Evolutionary conservation across 2,113 vertebrate genomes (phyloP).

Genomic region (Vulpes lagopus): DNA sequence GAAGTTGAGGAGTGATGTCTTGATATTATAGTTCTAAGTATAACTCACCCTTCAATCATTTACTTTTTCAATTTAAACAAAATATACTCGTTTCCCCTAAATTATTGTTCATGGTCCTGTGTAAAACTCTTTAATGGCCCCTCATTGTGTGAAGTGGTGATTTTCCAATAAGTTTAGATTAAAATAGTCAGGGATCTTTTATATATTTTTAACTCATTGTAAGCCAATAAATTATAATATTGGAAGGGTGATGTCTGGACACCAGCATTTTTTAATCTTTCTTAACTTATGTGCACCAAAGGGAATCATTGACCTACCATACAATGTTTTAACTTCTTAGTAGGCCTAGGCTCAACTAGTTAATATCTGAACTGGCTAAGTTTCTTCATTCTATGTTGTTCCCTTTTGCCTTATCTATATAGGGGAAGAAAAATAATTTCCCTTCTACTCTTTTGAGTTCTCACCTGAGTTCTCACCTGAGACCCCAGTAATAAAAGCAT

Average conservation of each 20-base stretch:
- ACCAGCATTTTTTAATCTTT: background rate
- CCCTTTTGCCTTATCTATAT: background rate
- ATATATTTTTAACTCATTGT: background rate
- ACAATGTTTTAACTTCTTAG: background rate
- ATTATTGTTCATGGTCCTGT: slow-evolving; percentile 16
- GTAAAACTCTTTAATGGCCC: background rate
- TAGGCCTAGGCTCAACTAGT: background rate
- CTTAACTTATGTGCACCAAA: background rate
- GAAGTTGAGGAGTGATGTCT: background rate
- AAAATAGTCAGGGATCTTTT: slow-evolving; percentile 40
- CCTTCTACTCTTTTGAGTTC: background rate
- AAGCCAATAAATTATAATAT: background rate
- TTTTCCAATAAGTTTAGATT: slow-evolving; percentile 28
- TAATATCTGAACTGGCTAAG: background rate
- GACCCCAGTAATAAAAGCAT: background rate
- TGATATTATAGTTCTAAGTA: background rate
- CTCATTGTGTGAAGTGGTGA: background rate
- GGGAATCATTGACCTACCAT: background rate
- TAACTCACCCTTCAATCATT: background rate
- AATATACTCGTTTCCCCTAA: slow-evolving; percentile 37
- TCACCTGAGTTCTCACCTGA: background rate
- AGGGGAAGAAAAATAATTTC: background rate
- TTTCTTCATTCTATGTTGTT: background rate
- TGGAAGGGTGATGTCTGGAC: background rate
- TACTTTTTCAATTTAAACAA: slow-evolving; percentile 23